phyloP scores from a whole-genome alignment of 2,113 vertebrate species.

The Aspidoscelis tigris region DNA sequence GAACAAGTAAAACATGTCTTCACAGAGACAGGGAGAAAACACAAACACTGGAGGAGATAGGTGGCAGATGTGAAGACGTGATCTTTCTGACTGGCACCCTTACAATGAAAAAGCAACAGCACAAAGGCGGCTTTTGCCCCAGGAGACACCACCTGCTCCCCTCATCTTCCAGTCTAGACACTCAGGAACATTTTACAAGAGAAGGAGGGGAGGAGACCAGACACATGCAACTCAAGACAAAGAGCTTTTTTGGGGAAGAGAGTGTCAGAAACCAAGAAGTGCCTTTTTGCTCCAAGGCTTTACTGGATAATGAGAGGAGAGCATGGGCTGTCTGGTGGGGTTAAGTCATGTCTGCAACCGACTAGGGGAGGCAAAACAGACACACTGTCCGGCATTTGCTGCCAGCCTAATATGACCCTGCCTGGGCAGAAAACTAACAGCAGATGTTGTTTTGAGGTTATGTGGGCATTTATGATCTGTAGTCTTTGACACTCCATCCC shows the following conservation, averaged over 20 bases:
- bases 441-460: neutral
- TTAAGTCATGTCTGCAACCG: constrained; percentile 70
- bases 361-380: constrained; percentile 55
- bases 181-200: constrained; percentile 35
- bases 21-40: constrained; percentile 46
- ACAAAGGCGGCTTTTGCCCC: constrained; percentile 42
- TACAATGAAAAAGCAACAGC: neutral
- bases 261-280: constrained; percentile 41
- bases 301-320: constrained; percentile 41
- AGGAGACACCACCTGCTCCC: constrained; percentile 27
- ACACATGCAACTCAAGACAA: constrained; percentile 46
- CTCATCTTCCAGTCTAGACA: constrained; percentile 60
- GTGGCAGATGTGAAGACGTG: constrained; percentile 50
- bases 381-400: constrained; percentile 7
- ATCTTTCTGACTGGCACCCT: constrained; percentile 45
- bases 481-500: constrained; percentile 1
- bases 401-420: neutral
- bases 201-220: constrained; percentile 50
- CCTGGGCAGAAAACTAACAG: neutral
- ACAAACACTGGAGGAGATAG: constrained; percentile 45
- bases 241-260: constrained; percentile 45
- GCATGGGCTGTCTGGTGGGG: constrained; percentile 59
- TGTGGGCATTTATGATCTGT: neutral
- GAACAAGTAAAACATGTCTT: constrained; percentile 56
- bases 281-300: constrained; percentile 59